phyloP scores from a whole-genome alignment of 2,888 invertebrate species.

The Eilema caniola region DNA sequence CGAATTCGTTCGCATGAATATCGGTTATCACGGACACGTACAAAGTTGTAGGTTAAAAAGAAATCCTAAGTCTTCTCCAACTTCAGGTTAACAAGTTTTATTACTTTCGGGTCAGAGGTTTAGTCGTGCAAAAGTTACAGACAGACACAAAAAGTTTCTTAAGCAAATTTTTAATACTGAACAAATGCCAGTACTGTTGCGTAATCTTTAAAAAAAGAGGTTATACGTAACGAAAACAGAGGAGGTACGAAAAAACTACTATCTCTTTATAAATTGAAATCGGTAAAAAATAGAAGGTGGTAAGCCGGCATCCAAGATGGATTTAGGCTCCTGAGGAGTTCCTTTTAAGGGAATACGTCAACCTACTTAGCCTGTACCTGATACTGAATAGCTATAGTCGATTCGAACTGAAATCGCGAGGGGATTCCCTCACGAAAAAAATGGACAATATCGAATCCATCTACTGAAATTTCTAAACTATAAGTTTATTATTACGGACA shows the following conservation, averaged over 20 bases:
- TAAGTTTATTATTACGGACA: no score
- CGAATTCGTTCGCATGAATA: no score
- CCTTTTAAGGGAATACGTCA: no score
- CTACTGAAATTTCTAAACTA: no score
- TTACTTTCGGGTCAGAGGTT: constrained; percentile 4
- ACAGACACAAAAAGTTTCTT: constrained; percentile 4
- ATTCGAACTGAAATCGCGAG: no score
- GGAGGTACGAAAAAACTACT: not conserved
- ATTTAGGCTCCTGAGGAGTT: no score
- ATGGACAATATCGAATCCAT: no score
- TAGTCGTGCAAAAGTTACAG: constrained; percentile 4
- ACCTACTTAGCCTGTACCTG: no score
- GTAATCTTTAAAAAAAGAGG: not conserved
- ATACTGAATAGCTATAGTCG: no score
- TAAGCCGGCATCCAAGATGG: not conserved
- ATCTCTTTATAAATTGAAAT: not conserved
- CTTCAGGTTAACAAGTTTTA: not conserved
- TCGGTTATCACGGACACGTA: not conserved
- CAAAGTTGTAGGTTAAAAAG: not conserved
- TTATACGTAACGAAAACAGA: not conserved
- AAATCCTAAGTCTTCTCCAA: not conserved
- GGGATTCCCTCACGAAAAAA: no score
- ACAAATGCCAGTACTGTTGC: not conserved
- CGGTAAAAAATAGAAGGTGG: not conserved
- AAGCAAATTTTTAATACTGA: not conserved